Evolutionary conservation across 1,140 invertebrate genomes (phyloP).

Genomic region (Drosophila truncata): DNA sequence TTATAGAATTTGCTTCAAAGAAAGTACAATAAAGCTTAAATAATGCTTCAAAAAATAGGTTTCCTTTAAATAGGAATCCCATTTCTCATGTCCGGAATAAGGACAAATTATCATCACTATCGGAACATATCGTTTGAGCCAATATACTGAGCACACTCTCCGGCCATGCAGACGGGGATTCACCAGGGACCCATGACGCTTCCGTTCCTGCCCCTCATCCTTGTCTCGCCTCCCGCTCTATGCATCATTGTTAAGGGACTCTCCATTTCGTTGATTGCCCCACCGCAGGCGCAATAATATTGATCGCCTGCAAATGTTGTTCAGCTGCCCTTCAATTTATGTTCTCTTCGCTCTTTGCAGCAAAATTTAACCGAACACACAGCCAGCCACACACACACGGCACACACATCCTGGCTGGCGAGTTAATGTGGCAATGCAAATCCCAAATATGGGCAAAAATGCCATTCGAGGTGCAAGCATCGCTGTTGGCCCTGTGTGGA

Average conservation of each 20-base stretch:
- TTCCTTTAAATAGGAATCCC: neutral
- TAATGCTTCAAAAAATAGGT: neutral
- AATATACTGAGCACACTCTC: conserved; percentile 20
- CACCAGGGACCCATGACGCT: conserved; percentile 35
- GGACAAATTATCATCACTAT: conserved; percentile 14
- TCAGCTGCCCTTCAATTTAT: conserved; percentile 51
- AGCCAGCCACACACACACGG: neutral
- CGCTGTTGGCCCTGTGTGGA: conserved; percentile 3
- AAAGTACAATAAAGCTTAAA: neutral
- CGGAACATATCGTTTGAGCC: conserved; percentile 4
- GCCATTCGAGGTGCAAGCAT: conserved; percentile 33
- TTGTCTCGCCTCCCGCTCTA: neutral
- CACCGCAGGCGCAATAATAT: conserved; percentile 58
- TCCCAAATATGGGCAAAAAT: conserved; percentile 64
- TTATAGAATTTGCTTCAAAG: accelerated
- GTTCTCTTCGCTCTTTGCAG: conserved; percentile 24
- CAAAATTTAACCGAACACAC: conserved; percentile 34
- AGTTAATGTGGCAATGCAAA: conserved; percentile 42
- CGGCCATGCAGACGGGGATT: conserved; percentile 2
- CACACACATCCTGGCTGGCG: neutral
- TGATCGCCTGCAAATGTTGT: conserved; percentile 50
- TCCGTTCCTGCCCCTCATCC: neutral
- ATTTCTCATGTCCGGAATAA: neutral
- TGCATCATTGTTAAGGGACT: conserved; percentile 32
- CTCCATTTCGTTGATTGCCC: conserved; percentile 57